Evolutionary conservation across 2,113 vertebrate species (phyloP), one percentile per base, ranked within the genome.

Genomic region (Electrona antarctica): DNA sequence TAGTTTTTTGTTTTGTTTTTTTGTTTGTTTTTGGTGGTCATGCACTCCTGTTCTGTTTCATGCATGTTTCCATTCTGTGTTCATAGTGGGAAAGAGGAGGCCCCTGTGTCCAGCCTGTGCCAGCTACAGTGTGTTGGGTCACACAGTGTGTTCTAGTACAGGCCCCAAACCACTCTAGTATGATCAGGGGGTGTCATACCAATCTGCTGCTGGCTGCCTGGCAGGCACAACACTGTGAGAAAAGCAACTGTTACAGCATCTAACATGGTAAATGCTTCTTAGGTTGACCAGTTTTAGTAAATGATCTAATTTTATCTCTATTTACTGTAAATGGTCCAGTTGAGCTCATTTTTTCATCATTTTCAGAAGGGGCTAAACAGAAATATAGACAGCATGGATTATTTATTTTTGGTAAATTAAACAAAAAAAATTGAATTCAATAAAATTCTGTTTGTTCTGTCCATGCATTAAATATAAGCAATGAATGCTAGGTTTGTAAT

Each of bases 101-200:
- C 73, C 77, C 86, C 84, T 59, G 74, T 80, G 84, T 87, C 78
- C 84, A 13, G 15, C 8, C 54, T 68, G 45, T 15, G 14, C 55
- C 45, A 13, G 28, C 7, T 46, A 54, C 33, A 67, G 70, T 49
- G 80, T 74, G 64, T 11, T 58, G 21, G 8, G 28, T 8, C 21
- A 58, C n/a, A 41, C 13, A 6, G 9, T 67, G 2, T 21, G 21
- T 28, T 51, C 45, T 11, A 47, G 60, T 67, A 86, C 88, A 89
- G 83, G 84, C 83, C 86, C 90, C 88, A 88, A 88, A 89, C 75
- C 90, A 83, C 87, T 85, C 51, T 81, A 81, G 86, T 71, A 74
- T 49, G 77, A 85, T 89, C 61, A 62, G 80, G 82, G 58, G 78
- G 67, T 45, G 29, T 64, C 71, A 65, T 70, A 80, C 79, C 88